These are phyloP conservation scores for Cryptoprocta ferox DNA, from an alignment of 2,797 vertebrate species.

Conservation along the genomic window DNA sequence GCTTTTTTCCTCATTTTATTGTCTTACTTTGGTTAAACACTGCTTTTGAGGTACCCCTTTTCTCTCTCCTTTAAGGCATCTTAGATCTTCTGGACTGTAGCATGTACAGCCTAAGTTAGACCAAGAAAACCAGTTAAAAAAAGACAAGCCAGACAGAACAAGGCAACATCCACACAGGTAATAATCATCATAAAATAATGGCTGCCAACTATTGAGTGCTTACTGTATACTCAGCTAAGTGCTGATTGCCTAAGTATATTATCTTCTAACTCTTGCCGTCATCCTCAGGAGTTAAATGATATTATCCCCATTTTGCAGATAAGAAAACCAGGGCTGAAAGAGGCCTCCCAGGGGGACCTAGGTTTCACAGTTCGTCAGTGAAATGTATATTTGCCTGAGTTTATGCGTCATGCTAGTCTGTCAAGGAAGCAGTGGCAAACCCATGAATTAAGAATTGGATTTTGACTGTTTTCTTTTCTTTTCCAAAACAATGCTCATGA, in stretches of 20 bases:
- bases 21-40: background rate
- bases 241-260: background rate
- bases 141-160: background rate
- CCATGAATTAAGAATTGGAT: background rate
- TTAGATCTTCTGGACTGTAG: background rate
- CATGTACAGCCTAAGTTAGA: background rate
- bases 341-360: background rate
- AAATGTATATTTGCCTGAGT: background rate
- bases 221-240: background rate
- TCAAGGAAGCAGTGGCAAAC: background rate
- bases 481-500: constrained; percentile 42
- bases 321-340: background rate
- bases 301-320: background rate
- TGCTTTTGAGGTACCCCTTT: background rate
- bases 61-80: background rate
- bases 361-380: background rate
- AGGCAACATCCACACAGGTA: background rate
- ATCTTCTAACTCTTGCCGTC: background rate
- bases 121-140: background rate
- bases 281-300: background rate
- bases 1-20: background rate
- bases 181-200: background rate
- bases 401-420: background rate
- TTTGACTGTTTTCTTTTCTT: constrained; percentile 27
- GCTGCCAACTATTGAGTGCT: background rate